Evolutionary conservation across 2,797 vertebrate genomes (phyloP).

Genomic region (Gallinago stenura): DNA sequence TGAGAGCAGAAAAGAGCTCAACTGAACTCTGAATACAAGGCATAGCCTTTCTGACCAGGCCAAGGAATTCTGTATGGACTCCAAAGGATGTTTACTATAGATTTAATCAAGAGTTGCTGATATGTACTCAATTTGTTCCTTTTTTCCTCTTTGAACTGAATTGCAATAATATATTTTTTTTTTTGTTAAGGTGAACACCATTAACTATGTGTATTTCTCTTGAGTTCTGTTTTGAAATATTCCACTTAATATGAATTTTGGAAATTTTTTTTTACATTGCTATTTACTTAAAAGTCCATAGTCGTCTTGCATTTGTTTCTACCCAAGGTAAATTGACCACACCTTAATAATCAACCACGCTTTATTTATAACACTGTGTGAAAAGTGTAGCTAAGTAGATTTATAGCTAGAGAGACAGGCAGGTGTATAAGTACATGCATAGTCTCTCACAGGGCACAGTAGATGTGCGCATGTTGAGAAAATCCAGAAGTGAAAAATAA

Average conservation of each 20-base stretch:
- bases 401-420: neutral
- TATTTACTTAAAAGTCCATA: neutral
- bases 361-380: neutral
- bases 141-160: neutral
- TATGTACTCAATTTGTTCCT: neutral
- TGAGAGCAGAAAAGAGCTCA: neutral
- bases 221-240: neutral
- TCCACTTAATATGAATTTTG: neutral
- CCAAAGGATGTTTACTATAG: rapidly evolving
- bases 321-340: neutral
- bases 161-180: neutral
- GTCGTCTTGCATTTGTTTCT: neutral
- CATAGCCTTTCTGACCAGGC: neutral
- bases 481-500: neutral
- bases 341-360: neutral
- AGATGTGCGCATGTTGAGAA: neutral
- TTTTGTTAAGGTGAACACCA: neutral
- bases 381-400: neutral
- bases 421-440: neutral
- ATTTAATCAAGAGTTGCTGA: neutral
- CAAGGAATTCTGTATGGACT: neutral
- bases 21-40: neutral
- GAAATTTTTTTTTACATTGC: neutral
- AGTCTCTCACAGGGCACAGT: neutral
- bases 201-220: neutral